A percentile compares a stretch with the other conserved stretches of the same genome.
Evolutionary conservation across 2,888 invertebrate genomes (phyloP).

Genomic region (Camponotus fellah): DNA sequence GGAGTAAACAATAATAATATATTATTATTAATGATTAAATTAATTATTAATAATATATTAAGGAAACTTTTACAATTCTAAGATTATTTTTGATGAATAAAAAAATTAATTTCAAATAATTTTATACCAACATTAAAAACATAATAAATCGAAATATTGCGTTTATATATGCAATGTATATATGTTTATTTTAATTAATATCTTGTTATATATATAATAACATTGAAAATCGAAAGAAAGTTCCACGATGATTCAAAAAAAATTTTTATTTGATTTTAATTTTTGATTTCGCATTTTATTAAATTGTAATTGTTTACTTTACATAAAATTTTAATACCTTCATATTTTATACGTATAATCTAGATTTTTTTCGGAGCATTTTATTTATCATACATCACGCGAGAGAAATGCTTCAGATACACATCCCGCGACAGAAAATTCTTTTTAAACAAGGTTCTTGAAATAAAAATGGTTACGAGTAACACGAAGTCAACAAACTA

Average conservation of each 20-base stretch:
- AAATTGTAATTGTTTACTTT: not conserved
- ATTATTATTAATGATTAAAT: not conserved
- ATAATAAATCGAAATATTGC: not conserved
- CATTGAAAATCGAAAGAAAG: not conserved
- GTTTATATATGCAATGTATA: not conserved
- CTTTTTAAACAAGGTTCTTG: not conserved
- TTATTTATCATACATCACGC: not conserved
- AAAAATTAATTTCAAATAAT: not conserved
- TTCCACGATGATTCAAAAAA: not conserved
- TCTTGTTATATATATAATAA: not conserved
- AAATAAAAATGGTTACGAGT: conserved; percentile 26
- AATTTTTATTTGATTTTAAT: not conserved
- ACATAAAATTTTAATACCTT: not conserved
- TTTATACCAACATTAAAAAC: not conserved
- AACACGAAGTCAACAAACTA: conserved; percentile 18
- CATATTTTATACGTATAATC: not conserved
- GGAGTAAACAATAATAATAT: not conserved
- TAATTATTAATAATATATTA: not conserved
- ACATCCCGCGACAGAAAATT: conserved; percentile 3
- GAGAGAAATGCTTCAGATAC: not conserved
- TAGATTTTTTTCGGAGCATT: not conserved
- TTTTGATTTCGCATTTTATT: not conserved
- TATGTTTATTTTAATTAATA: not conserved
- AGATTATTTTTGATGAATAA: not conserved
- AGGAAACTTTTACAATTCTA: not conserved